phyloP scores from a whole-genome alignment of 1,140 invertebrate species.

The Diorhabda elongata region DNA sequence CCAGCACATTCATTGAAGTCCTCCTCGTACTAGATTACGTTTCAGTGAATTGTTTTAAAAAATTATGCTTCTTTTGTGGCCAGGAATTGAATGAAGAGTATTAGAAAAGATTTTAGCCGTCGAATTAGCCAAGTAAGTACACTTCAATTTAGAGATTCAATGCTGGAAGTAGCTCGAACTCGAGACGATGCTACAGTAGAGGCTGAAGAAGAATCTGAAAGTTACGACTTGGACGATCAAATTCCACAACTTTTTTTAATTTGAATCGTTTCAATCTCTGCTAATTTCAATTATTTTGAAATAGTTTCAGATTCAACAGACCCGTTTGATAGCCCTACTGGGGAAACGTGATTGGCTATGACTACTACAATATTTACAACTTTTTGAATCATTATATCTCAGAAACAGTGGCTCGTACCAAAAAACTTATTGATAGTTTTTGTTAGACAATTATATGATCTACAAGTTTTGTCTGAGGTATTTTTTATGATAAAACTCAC shows the following conservation, averaged over 20 bases:
- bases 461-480: neutral
- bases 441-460: constrained; percentile 7
- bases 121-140: too few species aligned
- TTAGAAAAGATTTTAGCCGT: too few species aligned
- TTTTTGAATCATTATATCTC: neutral
- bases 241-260: neutral
- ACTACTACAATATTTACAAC: neutral
- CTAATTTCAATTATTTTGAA: neutral
- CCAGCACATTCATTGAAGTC: constrained; percentile 13
- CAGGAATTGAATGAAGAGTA: too few species aligned
- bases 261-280: neutral
- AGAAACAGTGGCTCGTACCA: neutral
- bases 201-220: neutral
- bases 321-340: neutral
- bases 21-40: neutral
- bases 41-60: too few species aligned
- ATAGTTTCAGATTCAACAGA: neutral
- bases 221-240: neutral
- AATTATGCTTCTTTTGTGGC: too few species aligned
- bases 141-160: too few species aligned
- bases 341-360: neutral
- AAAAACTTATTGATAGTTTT: neutral
- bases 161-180: neutral
- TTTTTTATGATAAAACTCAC: neutral
- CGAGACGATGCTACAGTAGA: neutral